Conservation (phyloP, 2,113 vertebrate genomes). For the Polypterus bichir region DNA sequence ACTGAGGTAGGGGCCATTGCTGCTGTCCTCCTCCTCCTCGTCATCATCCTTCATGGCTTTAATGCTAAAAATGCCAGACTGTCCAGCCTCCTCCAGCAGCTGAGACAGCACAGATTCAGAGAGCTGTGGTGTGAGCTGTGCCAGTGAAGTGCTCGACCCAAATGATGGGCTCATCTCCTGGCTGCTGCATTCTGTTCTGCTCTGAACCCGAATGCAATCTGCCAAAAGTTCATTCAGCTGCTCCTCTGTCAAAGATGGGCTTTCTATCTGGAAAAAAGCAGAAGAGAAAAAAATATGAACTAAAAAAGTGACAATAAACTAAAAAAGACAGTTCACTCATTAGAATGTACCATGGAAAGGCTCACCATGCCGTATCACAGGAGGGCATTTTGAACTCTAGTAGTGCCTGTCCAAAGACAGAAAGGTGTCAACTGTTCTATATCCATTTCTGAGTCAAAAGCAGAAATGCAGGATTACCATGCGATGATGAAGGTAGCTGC, state of each 20-base stretch:
- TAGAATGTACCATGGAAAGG: too few relatives aligned
- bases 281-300: background rate
- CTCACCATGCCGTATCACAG: too few relatives aligned
- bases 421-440: too few relatives aligned
- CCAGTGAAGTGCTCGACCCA: background rate
- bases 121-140: conserved; percentile 7
- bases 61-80: background rate
- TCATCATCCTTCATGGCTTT: background rate
- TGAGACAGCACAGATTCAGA: conserved; percentile 17
- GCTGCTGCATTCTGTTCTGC: conserved; percentile 14
- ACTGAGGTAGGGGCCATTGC: conserved; percentile 15
- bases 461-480: too few relatives aligned
- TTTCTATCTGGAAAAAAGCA: conserved; percentile 23
- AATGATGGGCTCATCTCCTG: conserved; percentile 1
- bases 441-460: too few relatives aligned
- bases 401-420: too few relatives aligned
- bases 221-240: conserved; percentile 41
- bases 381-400: too few relatives aligned
- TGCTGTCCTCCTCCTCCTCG: background rate
- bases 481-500: too few relatives aligned
- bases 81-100: conserved; percentile 14
- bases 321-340: too few relatives aligned
- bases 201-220: conserved; percentile 34
- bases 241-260: conserved; percentile 28
- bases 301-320: too few relatives aligned